phyloP scores from a whole-genome alignment of 2,113 vertebrate species.

The Otolemur garnettii region DNA sequence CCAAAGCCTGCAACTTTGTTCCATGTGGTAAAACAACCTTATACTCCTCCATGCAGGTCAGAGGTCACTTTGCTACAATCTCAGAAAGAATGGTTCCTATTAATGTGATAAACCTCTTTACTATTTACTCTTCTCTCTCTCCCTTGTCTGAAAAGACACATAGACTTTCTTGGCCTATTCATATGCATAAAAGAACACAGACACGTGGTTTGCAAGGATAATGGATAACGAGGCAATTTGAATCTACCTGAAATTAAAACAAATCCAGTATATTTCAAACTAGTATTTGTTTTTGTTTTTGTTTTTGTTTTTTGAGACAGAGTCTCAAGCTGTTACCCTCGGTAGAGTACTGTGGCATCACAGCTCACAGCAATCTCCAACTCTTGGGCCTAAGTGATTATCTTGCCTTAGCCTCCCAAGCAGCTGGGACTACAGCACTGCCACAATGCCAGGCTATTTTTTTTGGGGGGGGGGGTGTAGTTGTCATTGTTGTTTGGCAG shows the following conservation, averaged over 20 bases:
- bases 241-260: background rate
- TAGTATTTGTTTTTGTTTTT: background rate
- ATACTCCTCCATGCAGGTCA: background rate
- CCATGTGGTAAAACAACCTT: slow-evolving; percentile 1
- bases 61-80: slow-evolving; percentile 17
- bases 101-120: background rate
- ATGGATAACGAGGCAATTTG: background rate
- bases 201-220: background rate
- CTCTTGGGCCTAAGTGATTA: too few relatives aligned
- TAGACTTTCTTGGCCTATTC: background rate
- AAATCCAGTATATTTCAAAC: slow-evolving; percentile 16
- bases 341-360: too few relatives aligned
- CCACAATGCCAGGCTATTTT: too few relatives aligned
- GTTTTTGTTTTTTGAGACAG: too few relatives aligned
- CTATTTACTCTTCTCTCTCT: background rate
- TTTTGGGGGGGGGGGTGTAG: too few relatives aligned
- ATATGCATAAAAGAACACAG: background rate
- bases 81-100: background rate
- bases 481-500: too few relatives aligned
- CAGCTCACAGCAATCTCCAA: too few relatives aligned
- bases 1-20: background rate
- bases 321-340: too few relatives aligned
- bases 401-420: too few relatives aligned
- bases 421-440: too few relatives aligned
- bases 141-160: background rate